These are phyloP conservation scores for Diorhabda sublineata DNA, from an alignment of 1,140 invertebrate genomes.

Conservation along the genomic window DNA sequence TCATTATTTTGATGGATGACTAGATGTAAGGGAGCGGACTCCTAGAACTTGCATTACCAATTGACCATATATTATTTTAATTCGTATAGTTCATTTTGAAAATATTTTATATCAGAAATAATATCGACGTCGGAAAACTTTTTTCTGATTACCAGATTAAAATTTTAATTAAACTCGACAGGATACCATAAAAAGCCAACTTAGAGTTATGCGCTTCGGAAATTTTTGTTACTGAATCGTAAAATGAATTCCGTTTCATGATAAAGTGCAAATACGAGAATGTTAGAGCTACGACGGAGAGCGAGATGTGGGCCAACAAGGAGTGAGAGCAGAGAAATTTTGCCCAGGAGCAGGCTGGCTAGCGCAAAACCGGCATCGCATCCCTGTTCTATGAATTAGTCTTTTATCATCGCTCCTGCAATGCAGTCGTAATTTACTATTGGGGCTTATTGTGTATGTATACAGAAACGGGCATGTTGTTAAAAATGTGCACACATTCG, in stretches of 20 bases:
- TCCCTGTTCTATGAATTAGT: slow-evolving; percentile 19
- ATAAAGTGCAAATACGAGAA: slow-evolving; percentile 2
- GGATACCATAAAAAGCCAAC: too few relatives aligned
- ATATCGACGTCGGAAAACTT: too few relatives aligned
- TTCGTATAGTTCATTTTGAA: too few relatives aligned
- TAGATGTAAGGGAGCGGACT: too few relatives aligned
- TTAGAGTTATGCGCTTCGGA: too few relatives aligned
- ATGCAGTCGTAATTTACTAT: slow-evolving; percentile 16
- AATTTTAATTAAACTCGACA: too few relatives aligned
- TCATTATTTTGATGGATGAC: too few relatives aligned
- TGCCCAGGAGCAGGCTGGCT: slow-evolving; percentile 16
- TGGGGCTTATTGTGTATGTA: slow-evolving; percentile 11
- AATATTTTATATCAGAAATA: too few relatives aligned
- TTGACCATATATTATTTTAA: too few relatives aligned
- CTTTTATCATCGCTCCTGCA: slow-evolving; percentile 13
- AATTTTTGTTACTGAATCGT: not conserved
- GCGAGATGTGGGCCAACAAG: slow-evolving; percentile 13
- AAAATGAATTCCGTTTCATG: not conserved
- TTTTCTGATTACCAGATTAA: too few relatives aligned
- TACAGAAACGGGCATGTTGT: slow-evolving; percentile 2
- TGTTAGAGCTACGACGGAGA: slow-evolving; percentile 8
- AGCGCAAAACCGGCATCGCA: slow-evolving; percentile 21
- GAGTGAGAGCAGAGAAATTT: slow-evolving; percentile 14
- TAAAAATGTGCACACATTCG: not conserved
- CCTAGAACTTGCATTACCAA: too few relatives aligned